Conservation (phyloP, 2,797 vertebrate species). For the Choloepus didactylus region DNA sequence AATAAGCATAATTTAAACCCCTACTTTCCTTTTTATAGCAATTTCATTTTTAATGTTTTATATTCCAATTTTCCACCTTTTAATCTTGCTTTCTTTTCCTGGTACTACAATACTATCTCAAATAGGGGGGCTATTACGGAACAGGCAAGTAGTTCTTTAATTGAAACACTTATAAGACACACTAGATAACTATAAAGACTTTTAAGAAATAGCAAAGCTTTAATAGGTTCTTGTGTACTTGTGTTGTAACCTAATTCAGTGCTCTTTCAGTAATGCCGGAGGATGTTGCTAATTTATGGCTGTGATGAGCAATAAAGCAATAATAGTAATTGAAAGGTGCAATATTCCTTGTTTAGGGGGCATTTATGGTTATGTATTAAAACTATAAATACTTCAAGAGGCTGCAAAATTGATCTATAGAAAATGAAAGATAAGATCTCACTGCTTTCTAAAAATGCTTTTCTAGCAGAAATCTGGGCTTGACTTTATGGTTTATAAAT, state of each 20-base stretch:
- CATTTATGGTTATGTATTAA: constrained; percentile 89
- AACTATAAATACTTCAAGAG: constrained; percentile 89
- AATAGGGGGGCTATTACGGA: constrained; percentile 86
- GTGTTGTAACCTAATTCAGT: constrained; percentile 85
- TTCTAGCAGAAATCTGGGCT: constrained; percentile 79
- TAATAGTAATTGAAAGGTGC: constrained; percentile 88
- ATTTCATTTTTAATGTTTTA: constrained; percentile 85
- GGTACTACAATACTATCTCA: constrained; percentile 77
- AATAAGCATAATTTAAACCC: constrained; percentile 86
- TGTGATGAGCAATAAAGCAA: constrained; percentile 88
- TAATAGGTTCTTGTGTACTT: constrained; percentile 86
- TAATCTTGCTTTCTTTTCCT: constrained; percentile 86
- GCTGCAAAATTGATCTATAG: constrained; percentile 78
- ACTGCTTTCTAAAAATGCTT: constrained; percentile 67
- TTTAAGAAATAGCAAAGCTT: constrained; percentile 87
- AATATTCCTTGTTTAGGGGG: constrained; percentile 89
- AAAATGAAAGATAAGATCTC: constrained; percentile 86
- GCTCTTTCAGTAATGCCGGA: constrained; percentile 81
- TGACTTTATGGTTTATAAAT: constrained; percentile 64
- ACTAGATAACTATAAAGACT: constrained; percentile 88
- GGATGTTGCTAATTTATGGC: constrained; percentile 88
- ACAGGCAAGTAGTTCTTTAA: constrained; percentile 87
- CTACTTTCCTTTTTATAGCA: constrained; percentile 83
- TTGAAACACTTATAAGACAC: constrained; percentile 88
- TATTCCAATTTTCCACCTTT: constrained; percentile 87